Evolutionary conservation across 2,113 vertebrate genomes (phyloP), one percentile per base, ranked within the genome.

Genomic region (Carassius carassius): DNA sequence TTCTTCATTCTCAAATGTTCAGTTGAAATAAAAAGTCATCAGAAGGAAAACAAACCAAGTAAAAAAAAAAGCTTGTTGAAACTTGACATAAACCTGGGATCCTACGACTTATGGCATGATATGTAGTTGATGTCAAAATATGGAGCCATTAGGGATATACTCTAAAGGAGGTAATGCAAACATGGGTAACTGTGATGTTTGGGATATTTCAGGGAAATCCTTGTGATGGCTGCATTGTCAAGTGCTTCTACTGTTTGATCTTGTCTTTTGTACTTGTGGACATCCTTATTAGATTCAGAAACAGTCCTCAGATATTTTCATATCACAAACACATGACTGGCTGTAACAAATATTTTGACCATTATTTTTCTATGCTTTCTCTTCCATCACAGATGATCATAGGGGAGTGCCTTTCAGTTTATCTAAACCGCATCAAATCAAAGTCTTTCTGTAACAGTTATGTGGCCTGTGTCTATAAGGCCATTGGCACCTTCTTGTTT

Each of bases 401-500:
- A 90, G 98, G 98, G 91, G 98, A 99, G 92, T 92, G 92, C 86
- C 93, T 98, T 67, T 97, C 92, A 70, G 96, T 99, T 72, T 93
- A 95, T 91, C 94, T 93, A 90, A 97, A 96, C 82, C 91, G 92
- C 86, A 93, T 98, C 94, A 93, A 95, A 85, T 98, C 97, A 84
- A 97, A 97, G 91, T 98, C 96, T 91, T 91, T 97, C 88, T 92
- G 92, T 90, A 98, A 98, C 93, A 95, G 92, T 92, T 99, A 98
- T 73, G 29, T 97, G 82, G 95, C 97, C 87, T 92, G 94, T 83
- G 88, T 97, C 86, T 99, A 99, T 94, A 99, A 99, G 93, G 95
- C 95, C 65, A 84, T 98, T 3, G 98, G 98, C 29, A 95, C 96
- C 78, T 99, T 99, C 91, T 77, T 99, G 54, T 99, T 99, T n/a